Conservation (phyloP, 2,113 vertebrate species). For the Callipepla californica region DNA sequence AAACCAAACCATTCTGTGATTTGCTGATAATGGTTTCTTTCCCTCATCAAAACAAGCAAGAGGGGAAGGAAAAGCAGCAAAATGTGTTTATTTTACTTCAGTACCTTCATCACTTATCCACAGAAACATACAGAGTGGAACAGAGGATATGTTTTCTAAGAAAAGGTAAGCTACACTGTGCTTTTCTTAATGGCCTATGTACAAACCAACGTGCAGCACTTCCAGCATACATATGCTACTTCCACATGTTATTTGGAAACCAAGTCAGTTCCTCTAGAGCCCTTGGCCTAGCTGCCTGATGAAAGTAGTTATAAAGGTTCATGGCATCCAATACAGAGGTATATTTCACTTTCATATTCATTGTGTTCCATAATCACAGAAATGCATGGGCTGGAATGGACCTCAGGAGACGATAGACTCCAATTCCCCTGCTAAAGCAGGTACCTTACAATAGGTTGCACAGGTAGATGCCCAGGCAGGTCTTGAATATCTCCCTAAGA, state of each 20-base stretch:
- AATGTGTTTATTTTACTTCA: conserved; percentile 3
- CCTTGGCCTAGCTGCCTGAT: not conserved
- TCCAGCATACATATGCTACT: not conserved
- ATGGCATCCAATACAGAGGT: not conserved
- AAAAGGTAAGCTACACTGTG: not conserved
- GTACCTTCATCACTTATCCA: not conserved
- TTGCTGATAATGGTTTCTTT: not conserved
- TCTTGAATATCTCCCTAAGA: no score
- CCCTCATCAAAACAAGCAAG: not conserved
- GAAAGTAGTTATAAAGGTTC: not conserved
- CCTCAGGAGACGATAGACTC: no score
- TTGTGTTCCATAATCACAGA: not conserved
- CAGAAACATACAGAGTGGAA: not conserved
- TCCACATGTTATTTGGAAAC: not conserved
- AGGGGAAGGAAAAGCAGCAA: conserved; percentile 12
- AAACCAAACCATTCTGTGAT: not conserved
- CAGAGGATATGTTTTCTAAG: not conserved
- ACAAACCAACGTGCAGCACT: not conserved
- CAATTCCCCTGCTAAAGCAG: no score
- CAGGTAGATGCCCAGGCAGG: no score
- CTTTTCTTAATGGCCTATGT: not conserved
- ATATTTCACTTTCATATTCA: not conserved
- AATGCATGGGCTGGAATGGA: no score
- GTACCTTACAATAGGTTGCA: no score
- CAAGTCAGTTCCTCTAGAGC: not conserved